These are phyloP conservation scores for Pseudocheirus occidentalis DNA, from an alignment of 2,797 vertebrate genomes.

Conservation along the genomic window DNA sequence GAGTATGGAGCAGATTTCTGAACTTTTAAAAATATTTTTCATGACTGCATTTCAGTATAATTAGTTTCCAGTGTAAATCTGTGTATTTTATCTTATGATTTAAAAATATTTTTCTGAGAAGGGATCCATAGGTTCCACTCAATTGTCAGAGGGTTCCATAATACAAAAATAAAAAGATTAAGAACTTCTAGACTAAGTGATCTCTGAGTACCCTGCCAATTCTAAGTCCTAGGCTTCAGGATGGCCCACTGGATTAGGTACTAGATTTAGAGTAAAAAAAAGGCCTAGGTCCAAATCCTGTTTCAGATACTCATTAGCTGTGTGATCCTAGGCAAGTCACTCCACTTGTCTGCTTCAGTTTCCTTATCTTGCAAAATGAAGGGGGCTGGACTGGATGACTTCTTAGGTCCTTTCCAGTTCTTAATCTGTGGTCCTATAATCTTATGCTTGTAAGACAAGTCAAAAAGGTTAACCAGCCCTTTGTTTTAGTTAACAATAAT, in stretches of 20 bases:
- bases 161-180: background rate
- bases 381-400: background rate
- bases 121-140: background rate
- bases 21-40: background rate
- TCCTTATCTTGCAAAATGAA: background rate
- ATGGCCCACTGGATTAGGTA: background rate
- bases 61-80: background rate
- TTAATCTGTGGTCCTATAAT: background rate
- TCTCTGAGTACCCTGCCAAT: background rate
- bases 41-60: background rate
- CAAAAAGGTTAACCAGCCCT: background rate
- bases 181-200: background rate
- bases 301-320: background rate
- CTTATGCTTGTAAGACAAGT: background rate
- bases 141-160: background rate
- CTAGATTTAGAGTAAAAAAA: background rate
- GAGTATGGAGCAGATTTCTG: background rate
- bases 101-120: background rate
- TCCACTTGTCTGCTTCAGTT: background rate
- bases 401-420: background rate
- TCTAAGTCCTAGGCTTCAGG: background rate
- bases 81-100: background rate
- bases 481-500: background rate
- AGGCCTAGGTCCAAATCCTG: background rate
- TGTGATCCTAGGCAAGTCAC: background rate